Conservation (phyloP, 2,113 vertebrate genomes). For the Heterotilapia buettikoferi region DNA sequence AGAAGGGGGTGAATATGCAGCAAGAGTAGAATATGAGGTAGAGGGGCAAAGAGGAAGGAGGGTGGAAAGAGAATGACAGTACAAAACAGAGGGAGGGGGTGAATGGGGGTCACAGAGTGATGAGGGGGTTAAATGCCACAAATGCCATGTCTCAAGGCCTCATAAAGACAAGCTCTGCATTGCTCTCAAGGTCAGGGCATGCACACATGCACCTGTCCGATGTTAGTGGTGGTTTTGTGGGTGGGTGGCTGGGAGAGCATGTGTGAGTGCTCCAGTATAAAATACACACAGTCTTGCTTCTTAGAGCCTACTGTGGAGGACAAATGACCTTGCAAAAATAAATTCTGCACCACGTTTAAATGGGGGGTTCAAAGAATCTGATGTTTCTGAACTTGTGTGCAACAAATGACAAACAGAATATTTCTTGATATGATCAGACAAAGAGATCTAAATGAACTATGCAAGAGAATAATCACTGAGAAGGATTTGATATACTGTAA, state of each 20-base stretch:
- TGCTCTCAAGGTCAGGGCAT: conserved; percentile 68
- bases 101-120: conserved; percentile 52
- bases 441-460: background rate
- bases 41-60: conserved; percentile 10
- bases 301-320: conserved; percentile 23
- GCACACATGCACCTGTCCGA: conserved; percentile 61
- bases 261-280: background rate
- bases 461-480: background rate
- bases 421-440: background rate
- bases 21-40: conserved; percentile 15
- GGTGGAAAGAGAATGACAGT: conserved; percentile 42
- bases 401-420: conserved; percentile 11
- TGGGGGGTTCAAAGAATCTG: conserved; percentile 25
- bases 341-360: conserved; percentile 35
- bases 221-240: conserved; percentile 5
- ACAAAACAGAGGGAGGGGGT: conserved; percentile 37
- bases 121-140: conserved; percentile 70
- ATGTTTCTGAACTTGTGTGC: conserved; percentile 22
- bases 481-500: background rate
- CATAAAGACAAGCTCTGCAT: conserved; percentile 64
- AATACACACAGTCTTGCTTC: background rate
- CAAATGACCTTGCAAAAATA: conserved; percentile 48
- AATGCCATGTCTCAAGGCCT: conserved; percentile 68
- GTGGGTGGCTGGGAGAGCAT: conserved; percentile 3
- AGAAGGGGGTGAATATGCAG: conserved; percentile 59